A percentile compares a stretch with the other conserved stretches of the same genome.
Conservation (phyloP, 2,113 vertebrate species). For the Fulica atra region DNA sequence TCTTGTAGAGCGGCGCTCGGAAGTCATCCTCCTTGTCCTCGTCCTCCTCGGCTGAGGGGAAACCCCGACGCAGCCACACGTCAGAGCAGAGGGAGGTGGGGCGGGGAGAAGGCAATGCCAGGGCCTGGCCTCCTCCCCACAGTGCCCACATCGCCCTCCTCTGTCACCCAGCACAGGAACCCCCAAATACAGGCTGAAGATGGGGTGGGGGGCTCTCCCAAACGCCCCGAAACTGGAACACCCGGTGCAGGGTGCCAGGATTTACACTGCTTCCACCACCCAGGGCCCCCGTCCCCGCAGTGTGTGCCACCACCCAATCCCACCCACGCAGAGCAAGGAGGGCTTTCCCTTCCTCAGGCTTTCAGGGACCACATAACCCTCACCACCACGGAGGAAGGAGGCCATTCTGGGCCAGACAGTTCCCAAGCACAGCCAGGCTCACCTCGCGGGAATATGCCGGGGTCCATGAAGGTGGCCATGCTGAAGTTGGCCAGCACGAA, state of each 20-base stretch:
- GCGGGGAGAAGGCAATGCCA: too few species aligned
- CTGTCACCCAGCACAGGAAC: background rate
- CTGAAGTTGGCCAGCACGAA: constrained; percentile 98
- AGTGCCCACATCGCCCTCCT: background rate
- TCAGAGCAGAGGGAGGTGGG: background rate
- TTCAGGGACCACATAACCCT: background rate
- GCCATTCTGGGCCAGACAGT: background rate
- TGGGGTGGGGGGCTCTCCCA: background rate
- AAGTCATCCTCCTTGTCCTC: constrained; percentile 99
- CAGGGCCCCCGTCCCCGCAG: background rate
- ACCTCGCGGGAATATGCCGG: constrained; percentile 97
- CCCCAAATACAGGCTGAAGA: fast-evolving
- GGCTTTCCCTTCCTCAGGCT: too few species aligned
- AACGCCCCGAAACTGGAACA: fast-evolving
- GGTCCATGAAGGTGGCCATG: constrained; percentile 99
- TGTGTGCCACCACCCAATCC: fast-evolving
- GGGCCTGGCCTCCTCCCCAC: fast-evolving
- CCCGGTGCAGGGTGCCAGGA: fast-evolving
- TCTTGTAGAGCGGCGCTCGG: constrained; percentile 96
- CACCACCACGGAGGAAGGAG: background rate
- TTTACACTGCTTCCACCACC: background rate
- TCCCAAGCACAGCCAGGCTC: background rate
- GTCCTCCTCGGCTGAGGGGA: constrained; percentile 89
- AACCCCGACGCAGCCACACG: background rate
- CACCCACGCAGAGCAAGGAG: fast-evolving